Percentiles rank a stretch among this genome's conserved stretches.
phyloP scores from a whole-genome alignment of 2,797 vertebrate species.

The Enteromius trimaculatus region DNA sequence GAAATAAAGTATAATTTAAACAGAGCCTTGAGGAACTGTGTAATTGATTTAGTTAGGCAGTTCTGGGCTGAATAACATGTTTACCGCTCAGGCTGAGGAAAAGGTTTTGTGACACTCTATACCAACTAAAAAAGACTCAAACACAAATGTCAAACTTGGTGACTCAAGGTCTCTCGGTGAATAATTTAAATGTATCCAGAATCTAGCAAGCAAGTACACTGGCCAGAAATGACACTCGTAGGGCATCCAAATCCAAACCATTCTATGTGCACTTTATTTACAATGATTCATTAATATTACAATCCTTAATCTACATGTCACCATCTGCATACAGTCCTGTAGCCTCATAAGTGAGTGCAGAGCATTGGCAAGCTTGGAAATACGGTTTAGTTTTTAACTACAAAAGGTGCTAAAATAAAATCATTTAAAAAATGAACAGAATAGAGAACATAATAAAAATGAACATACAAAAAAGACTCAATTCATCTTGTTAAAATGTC shows the following conservation, averaged over 20 bases:
- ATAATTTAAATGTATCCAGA: slow-evolving; percentile 8
- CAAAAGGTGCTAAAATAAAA: slow-evolving; percentile 70
- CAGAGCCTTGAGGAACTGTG: slow-evolving; percentile 23
- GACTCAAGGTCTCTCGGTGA: slow-evolving; percentile 3
- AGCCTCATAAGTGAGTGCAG: slow-evolving; percentile 53
- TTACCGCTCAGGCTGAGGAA: neutral
- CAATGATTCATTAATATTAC: slow-evolving; percentile 77
- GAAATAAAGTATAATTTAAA: slow-evolving; percentile 49
- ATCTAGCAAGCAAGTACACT: slow-evolving; percentile 29
- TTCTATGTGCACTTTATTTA: slow-evolving; percentile 78
- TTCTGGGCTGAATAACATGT: slow-evolving; percentile 22
- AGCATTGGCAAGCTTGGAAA: slow-evolving; percentile 62
- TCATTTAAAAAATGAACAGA: slow-evolving; percentile 56
- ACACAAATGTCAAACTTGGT: slow-evolving; percentile 16
- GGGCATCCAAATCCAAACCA: slow-evolving; percentile 72
- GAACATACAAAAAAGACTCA: slow-evolving; percentile 55
- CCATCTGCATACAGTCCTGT: slow-evolving; percentile 71
- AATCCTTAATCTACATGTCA: slow-evolving; percentile 76
- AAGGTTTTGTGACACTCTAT: neutral
- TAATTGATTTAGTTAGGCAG: slow-evolving; percentile 42
- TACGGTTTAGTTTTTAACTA: slow-evolving; percentile 62
- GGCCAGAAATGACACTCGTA: slow-evolving; percentile 67
- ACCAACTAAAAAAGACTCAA: neutral
- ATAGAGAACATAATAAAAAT: slow-evolving; percentile 57
- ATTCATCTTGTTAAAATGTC: slow-evolving; percentile 50